Evolutionary conservation across 2,797 vertebrate species (phyloP).

Genomic region (Enteromius argenteus): DNA sequence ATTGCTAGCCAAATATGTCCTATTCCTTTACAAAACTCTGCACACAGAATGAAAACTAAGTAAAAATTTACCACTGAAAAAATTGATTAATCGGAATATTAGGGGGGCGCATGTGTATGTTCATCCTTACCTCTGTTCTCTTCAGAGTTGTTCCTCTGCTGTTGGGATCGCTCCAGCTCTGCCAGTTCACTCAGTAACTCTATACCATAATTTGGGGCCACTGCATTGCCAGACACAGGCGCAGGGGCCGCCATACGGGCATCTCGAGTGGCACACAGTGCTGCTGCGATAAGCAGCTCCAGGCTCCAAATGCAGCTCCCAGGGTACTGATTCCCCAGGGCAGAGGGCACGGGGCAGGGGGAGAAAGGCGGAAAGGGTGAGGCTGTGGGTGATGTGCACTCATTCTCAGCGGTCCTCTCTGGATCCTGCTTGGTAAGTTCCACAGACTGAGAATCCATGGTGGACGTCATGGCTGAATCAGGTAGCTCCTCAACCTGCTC

Average conservation of each 20-base stretch:
- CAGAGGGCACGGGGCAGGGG: conserved; percentile 25
- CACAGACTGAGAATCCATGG: conserved; percentile 61
- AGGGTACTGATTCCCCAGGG: conserved; percentile 61
- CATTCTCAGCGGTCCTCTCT: conserved; percentile 48
- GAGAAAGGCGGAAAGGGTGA: conserved; percentile 46
- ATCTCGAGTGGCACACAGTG: conserved; percentile 82
- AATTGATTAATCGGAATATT: neutral
- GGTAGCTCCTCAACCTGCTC: conserved; percentile 44
- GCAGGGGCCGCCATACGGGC: conserved; percentile 63
- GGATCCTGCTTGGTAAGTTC: conserved; percentile 62
- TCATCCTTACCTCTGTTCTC: conserved; percentile 55
- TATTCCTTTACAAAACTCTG: neutral
- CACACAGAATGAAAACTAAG: neutral
- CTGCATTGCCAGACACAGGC: conserved; percentile 38
- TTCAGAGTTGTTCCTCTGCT: conserved; percentile 53
- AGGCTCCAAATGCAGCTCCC: conserved; percentile 84
- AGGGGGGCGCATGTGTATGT: neutral
- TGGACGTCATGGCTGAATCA: conserved; percentile 36
- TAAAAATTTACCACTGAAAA: neutral
- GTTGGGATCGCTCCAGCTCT: conserved; percentile 85
- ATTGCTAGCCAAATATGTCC: neutral
- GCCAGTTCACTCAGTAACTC: conserved; percentile 93
- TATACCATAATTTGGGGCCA: conserved; percentile 82
- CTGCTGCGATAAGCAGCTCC: conserved; percentile 89
- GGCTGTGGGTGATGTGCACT: conserved; percentile 35